phyloP scores from a whole-genome alignment of 1,140 invertebrate species.

The Metaphire vulgaris region DNA sequence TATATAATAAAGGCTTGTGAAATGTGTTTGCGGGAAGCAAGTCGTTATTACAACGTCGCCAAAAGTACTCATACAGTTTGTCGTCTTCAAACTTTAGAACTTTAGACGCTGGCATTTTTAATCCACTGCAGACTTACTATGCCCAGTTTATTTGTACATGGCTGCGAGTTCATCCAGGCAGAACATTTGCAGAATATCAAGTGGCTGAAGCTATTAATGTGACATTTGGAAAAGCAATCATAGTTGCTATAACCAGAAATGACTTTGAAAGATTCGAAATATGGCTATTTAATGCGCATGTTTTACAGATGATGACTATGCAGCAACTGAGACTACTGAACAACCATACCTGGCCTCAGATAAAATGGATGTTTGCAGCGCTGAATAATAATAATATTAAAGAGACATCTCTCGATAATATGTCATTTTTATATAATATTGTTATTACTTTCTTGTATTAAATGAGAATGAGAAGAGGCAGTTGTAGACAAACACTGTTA shows the following conservation, averaged over 20 bases:
- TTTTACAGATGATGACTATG: constrained; percentile 41
- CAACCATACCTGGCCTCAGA: too few relatives aligned
- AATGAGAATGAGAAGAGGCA: too few relatives aligned
- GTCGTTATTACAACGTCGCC: too few relatives aligned
- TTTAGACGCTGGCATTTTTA: constrained; percentile 47
- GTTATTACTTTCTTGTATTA: too few relatives aligned
- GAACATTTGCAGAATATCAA: constrained; percentile 35
- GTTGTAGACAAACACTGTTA: too few relatives aligned
- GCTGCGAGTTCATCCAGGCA: constrained; percentile 30
- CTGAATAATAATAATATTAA: too few relatives aligned
- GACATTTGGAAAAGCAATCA: constrained; percentile 45
- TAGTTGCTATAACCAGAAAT: constrained; percentile 43
- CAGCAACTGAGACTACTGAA: not conserved
- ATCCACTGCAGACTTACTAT: constrained; percentile 45
- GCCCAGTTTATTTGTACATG: constrained; percentile 39
- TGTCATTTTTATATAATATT: too few relatives aligned
- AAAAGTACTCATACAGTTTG: constrained; percentile 48
- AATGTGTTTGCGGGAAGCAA: too few relatives aligned
- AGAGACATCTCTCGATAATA: too few relatives aligned
- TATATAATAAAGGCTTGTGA: too few relatives aligned
- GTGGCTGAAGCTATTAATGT: constrained; percentile 36
- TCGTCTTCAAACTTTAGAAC: constrained; percentile 47
- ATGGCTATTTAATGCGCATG: constrained; percentile 43
- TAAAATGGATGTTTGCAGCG: too few relatives aligned
- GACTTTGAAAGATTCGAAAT: constrained; percentile 46